A percentile compares a stretch with the other conserved stretches of the same genome.
phyloP scores from a whole-genome alignment of 2,113 vertebrate species.

The Corythornis madagascariensis region DNA sequence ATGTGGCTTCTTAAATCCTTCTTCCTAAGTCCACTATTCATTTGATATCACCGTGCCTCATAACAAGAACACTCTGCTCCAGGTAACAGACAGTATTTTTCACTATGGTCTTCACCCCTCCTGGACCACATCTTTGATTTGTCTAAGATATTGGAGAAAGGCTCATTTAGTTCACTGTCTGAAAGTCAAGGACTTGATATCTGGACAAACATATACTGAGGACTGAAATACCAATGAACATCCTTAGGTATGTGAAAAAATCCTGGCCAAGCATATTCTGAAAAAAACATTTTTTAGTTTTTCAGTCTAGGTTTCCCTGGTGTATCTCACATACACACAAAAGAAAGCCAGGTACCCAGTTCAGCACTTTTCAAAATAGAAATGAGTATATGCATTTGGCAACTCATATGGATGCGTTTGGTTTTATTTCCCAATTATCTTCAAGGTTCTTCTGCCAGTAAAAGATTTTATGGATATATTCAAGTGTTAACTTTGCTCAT shows the following conservation, averaged over 20 bases:
- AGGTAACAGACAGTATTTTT: not conserved
- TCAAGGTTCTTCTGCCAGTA: not conserved
- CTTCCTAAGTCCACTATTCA: not conserved
- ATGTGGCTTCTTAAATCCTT: not conserved
- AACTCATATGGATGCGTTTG: not conserved
- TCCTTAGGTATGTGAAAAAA: not conserved
- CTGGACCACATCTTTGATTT: not conserved
- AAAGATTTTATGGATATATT: not conserved
- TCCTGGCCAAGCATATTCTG: not conserved
- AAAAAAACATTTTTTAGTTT: not conserved
- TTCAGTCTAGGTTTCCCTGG: not conserved
- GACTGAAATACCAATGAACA: not conserved
- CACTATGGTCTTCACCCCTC: accelerated
- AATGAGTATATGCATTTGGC: not conserved
- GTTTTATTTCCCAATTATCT: not conserved
- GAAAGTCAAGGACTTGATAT: not conserved
- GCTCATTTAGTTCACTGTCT: not conserved
- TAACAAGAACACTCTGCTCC: not conserved
- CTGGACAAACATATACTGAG: not conserved
- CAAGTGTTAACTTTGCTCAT: not conserved
- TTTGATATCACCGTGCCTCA: not conserved
- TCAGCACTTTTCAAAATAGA: not conserved
- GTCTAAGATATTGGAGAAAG: not conserved
- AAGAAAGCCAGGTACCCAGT: not conserved
- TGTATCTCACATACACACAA: not conserved